Conservation (phyloP, 2,797 vertebrate species). For the Myotis myotis region DNA sequence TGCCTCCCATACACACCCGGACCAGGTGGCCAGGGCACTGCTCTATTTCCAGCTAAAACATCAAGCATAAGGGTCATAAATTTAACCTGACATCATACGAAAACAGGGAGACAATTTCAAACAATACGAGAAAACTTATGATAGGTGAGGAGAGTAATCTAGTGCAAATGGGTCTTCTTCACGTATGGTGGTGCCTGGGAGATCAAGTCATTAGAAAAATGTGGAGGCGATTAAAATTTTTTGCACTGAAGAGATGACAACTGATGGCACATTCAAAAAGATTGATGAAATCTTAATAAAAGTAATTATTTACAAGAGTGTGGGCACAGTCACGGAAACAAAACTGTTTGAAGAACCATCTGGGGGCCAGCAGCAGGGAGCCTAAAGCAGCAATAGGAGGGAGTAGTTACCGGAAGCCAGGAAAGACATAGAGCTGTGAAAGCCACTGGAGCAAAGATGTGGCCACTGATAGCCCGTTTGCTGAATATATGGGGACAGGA, state of each 20-base stretch:
- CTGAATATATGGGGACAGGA: background rate
- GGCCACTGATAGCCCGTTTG: background rate
- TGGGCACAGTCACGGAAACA: background rate
- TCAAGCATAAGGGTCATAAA: background rate
- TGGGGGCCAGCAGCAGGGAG: background rate
- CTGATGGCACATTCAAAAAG: background rate
- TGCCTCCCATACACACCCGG: background rate
- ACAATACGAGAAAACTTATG: background rate
- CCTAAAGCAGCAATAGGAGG: background rate
- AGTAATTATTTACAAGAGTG: constrained; percentile 10
- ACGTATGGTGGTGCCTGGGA: background rate
- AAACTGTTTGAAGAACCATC: background rate
- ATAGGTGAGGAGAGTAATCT: background rate
- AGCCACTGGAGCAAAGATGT: background rate
- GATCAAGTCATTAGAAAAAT: constrained; percentile 23
- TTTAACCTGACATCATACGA: constrained; percentile 14
- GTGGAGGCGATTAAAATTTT: background rate
- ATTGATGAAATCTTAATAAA: background rate
- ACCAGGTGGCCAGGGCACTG: background rate
- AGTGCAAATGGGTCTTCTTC: background rate
- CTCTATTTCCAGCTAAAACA: background rate
- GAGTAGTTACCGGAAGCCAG: background rate
- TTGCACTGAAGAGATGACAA: background rate
- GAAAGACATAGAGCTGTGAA: background rate
- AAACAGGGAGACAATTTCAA: constrained; percentile 34